These are phyloP conservation scores for Melanaphis sacchari DNA, from an alignment of 1,140 invertebrate species.

Conservation along the genomic window DNA sequence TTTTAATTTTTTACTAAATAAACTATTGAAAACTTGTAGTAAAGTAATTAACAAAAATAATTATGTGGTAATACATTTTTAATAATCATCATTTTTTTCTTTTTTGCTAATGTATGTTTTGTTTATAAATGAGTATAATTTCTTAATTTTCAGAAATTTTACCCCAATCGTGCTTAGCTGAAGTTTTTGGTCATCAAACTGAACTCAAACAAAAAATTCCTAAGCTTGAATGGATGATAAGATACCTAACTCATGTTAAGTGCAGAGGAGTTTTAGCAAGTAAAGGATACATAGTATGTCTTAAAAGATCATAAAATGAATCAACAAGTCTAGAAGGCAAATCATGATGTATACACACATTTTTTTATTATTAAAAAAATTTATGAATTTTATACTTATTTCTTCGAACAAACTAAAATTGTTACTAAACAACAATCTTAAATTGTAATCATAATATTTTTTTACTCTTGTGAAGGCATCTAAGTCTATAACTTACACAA, in stretches of 20 bases:
- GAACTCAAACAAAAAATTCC: slow-evolving; percentile 37
- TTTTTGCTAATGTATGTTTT: background rate
- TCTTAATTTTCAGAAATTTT: slow-evolving; percentile 45
- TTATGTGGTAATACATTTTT: background rate
- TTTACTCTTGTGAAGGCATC: slow-evolving; percentile 37
- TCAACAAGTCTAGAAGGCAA: background rate
- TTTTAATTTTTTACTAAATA: background rate
- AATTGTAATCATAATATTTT: slow-evolving; percentile 36
- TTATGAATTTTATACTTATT: slow-evolving; percentile 48
- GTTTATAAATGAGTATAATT: background rate
- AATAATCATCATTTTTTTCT: background rate
- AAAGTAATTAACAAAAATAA: no score
- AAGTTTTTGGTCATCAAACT: slow-evolving; percentile 22
- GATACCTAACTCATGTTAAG: slow-evolving; percentile 88
- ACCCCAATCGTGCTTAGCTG: slow-evolving; percentile 51
- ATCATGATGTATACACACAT: slow-evolving; percentile 11
- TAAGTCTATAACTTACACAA: slow-evolving; percentile 4
- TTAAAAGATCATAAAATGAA: slow-evolving; percentile 35
- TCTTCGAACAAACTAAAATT: slow-evolving; percentile 40
- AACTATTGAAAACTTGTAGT: background rate
- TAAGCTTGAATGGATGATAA: slow-evolving; percentile 73
- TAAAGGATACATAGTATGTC: slow-evolving; percentile 78
- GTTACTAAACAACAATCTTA: slow-evolving; percentile 20
- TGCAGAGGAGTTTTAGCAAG: slow-evolving; percentile 86
- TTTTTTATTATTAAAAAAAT: slow-evolving; percentile 18